A percentile compares a stretch with the other conserved stretches of the same genome.
Evolutionary conservation across 2,113 vertebrate genomes (phyloP).

Genomic region (Oreochromis tanganicae): DNA sequence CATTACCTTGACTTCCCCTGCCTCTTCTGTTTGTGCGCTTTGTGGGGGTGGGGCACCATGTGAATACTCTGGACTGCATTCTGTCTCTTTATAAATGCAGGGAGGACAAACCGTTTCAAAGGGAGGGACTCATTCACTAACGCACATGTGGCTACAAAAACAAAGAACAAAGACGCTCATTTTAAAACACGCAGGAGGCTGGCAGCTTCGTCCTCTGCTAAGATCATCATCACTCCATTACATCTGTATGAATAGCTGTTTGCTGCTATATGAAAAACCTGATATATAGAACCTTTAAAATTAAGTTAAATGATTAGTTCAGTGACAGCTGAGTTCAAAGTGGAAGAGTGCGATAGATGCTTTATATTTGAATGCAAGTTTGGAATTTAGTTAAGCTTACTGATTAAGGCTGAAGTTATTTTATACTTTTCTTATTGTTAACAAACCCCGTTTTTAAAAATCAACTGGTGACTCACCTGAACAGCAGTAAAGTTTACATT

Average conservation of each 20-base stretch:
- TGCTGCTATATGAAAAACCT: background rate
- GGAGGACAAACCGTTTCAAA: background rate
- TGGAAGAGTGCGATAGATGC: background rate
- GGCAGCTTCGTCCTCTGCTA: background rate
- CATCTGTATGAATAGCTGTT: background rate
- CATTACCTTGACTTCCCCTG: background rate
- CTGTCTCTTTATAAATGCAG: background rate
- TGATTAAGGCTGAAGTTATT: background rate
- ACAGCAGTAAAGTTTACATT: background rate
- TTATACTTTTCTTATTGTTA: background rate
- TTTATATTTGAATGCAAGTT: background rate
- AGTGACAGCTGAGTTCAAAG: background rate
- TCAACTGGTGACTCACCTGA: background rate
- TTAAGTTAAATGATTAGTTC: background rate
- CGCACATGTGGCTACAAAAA: background rate
- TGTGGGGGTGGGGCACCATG: background rate
- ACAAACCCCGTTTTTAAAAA: background rate
- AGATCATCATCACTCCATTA: background rate
- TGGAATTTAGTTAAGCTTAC: background rate
- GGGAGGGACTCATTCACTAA: background rate
- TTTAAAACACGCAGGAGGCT: background rate
- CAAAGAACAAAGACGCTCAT: background rate
- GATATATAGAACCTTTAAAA: background rate
- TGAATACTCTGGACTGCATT: background rate
- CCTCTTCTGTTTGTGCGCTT: background rate